These are phyloP conservation scores for Psephotus haematonotus DNA, from an alignment of 2,113 vertebrate genomes.

Conservation along the genomic window DNA sequence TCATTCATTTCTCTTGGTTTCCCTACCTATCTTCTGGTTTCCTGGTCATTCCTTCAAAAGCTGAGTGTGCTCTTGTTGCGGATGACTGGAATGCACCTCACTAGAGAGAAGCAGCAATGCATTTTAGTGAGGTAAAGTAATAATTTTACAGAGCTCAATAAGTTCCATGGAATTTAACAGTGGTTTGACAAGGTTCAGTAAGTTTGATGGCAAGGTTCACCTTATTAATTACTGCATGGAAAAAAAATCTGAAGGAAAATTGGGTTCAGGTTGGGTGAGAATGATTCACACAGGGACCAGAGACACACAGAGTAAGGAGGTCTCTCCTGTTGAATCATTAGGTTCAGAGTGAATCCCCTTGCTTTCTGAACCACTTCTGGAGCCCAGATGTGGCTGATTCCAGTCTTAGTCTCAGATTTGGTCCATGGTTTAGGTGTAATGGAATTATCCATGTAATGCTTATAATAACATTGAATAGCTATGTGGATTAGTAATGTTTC, in stretches of 20 bases:
- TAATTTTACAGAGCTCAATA: not conserved
- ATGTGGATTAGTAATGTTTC: not conserved
- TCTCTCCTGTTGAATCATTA: not conserved
- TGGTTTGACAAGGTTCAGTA: not conserved
- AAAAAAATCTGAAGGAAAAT: not conserved
- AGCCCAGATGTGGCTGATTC: not conserved
- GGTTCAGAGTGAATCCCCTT: not conserved
- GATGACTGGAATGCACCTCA: not conserved
- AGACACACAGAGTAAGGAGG: not conserved
- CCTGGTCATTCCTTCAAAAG: not conserved
- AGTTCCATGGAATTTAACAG: not conserved
- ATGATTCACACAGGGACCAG: not conserved
- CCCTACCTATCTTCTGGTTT: not conserved
- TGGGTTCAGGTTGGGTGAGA: not conserved
- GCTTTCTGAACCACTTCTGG: not conserved
- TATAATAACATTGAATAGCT: not conserved
- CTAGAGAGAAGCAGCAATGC: not conserved
- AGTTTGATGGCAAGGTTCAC: not conserved
- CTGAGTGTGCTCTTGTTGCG: not conserved
- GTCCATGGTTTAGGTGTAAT: not conserved
- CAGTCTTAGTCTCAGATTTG: not conserved
- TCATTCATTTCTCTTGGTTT: not conserved
- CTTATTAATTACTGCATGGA: not conserved
- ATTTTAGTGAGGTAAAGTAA: not conserved
- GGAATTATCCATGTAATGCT: not conserved